These are phyloP conservation scores for Chaetodon trifascialis DNA, from an alignment of 2,113 vertebrate genomes.

Conservation along the genomic window DNA sequence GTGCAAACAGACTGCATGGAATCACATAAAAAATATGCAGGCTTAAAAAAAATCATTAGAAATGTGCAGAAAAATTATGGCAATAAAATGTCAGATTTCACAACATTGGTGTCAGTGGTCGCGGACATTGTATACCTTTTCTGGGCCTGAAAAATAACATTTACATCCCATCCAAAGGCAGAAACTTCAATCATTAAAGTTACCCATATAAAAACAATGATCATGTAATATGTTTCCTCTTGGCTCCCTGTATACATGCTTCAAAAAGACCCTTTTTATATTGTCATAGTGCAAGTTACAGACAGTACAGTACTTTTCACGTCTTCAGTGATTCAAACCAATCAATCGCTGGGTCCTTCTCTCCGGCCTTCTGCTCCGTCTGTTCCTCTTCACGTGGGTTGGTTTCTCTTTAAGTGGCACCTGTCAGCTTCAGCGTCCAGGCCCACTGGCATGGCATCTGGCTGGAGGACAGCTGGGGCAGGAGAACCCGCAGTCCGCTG, in stretches of 20 bases:
- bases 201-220: background rate
- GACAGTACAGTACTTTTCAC: background rate
- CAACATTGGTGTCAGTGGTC: background rate
- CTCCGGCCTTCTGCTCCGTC: background rate
- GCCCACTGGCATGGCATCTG: slow-evolving; percentile 92
- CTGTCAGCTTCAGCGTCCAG: slow-evolving; percentile 89
- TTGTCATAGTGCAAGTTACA: background rate
- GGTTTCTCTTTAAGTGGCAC: slow-evolving; percentile 62
- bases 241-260: background rate
- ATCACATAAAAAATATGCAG: background rate
- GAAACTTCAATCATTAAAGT: background rate
- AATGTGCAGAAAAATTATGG: slow-evolving; percentile 1
- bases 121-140: background rate
- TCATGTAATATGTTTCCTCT: background rate
- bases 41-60: background rate
- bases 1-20: background rate
- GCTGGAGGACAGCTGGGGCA: slow-evolving; percentile 83
- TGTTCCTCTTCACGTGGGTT: slow-evolving; percentile 16
- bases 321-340: background rate
- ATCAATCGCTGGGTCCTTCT: background rate
- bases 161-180: background rate
- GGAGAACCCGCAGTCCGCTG: slow-evolving; percentile 83
- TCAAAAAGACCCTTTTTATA: background rate
- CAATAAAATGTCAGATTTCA: background rate
- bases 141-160: background rate